These are phyloP conservation scores for Adelphocoris suturalis DNA, from an alignment of 2,888 invertebrate genomes.

Conservation along the genomic window DNA sequence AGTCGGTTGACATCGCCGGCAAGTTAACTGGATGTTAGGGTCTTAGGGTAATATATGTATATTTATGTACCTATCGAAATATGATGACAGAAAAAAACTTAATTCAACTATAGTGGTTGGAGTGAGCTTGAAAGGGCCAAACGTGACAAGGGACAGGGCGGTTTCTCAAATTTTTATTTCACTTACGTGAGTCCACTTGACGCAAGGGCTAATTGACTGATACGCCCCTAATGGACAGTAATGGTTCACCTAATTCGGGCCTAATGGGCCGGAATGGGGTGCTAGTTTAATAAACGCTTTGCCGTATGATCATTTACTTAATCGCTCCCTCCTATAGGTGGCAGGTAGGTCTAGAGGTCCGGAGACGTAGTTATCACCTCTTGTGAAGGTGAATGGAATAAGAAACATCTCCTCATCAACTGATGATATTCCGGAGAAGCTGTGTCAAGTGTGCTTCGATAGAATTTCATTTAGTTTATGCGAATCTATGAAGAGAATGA, in stretches of 20 bases:
- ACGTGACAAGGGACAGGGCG: background rate
- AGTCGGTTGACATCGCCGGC: too few species aligned
- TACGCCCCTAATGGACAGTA: slow-evolving; percentile 22
- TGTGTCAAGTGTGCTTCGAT: too few species aligned
- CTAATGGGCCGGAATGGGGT: slow-evolving; percentile 13
- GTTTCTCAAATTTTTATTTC: slow-evolving; percentile 11
- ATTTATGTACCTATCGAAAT: too few species aligned
- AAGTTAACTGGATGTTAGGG: too few species aligned
- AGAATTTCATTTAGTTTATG: too few species aligned
- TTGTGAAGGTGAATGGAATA: background rate
- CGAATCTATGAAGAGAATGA: too few species aligned
- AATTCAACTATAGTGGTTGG: too few species aligned
- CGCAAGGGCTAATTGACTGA: slow-evolving; percentile 1
- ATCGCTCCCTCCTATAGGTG: background rate
- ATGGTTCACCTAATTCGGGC: slow-evolving; percentile 42
- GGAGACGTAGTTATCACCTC: background rate
- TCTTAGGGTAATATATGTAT: too few species aligned
- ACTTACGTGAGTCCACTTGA: background rate
- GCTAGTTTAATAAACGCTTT: slow-evolving; percentile 26
- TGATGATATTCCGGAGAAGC: too few species aligned
- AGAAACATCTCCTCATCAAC: too few species aligned
- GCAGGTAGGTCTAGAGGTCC: background rate
- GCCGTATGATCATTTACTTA: slow-evolving; percentile 26
- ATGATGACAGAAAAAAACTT: too few species aligned
- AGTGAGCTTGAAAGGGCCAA: too few species aligned